Evolutionary conservation across 2,888 invertebrate species (phyloP).

Genomic region (Carterocephalus palaemon): DNA sequence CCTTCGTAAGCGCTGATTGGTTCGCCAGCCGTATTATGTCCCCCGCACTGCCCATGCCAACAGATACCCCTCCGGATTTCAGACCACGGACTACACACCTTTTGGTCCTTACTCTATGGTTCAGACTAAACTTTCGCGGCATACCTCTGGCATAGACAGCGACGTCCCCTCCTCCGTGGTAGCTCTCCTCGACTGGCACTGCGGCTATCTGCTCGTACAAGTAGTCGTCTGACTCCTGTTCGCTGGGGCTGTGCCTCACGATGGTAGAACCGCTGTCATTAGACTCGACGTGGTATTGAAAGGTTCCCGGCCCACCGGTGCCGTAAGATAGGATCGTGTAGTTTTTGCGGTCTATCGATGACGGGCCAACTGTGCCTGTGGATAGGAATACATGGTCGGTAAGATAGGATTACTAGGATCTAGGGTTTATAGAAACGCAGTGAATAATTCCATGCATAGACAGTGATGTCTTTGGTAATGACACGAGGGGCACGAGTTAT

Average conservation of each 20-base stretch:
- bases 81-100: too few species aligned
- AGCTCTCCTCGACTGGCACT: slow-evolving; percentile 84
- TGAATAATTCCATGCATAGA: too few species aligned
- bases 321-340: slow-evolving; percentile 89
- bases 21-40: too few species aligned
- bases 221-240: slow-evolving; percentile 80
- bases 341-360: slow-evolving; percentile 80
- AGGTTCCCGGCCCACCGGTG: slow-evolving; percentile 85
- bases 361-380: slow-evolving; percentile 81
- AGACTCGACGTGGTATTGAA: slow-evolving; percentile 66
- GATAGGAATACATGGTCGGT: slow-evolving; percentile 22
- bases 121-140: too few species aligned
- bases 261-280: slow-evolving; percentile 49
- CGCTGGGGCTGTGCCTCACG: slow-evolving; percentile 80
- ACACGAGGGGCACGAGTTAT: too few species aligned
- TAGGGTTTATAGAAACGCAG: too few species aligned
- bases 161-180: slow-evolving; percentile 92
- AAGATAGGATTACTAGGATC: too few species aligned
- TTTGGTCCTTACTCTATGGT: too few species aligned
- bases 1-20: too few species aligned
- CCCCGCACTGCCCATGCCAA: too few species aligned
- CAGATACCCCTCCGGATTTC: too few species aligned
- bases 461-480: too few species aligned
- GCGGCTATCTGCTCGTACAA: slow-evolving; percentile 86
- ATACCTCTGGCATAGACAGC: slow-evolving; percentile 87